Conservation (phyloP, 2,888 invertebrate genomes). For the Neoitamus cyanurus region DNA sequence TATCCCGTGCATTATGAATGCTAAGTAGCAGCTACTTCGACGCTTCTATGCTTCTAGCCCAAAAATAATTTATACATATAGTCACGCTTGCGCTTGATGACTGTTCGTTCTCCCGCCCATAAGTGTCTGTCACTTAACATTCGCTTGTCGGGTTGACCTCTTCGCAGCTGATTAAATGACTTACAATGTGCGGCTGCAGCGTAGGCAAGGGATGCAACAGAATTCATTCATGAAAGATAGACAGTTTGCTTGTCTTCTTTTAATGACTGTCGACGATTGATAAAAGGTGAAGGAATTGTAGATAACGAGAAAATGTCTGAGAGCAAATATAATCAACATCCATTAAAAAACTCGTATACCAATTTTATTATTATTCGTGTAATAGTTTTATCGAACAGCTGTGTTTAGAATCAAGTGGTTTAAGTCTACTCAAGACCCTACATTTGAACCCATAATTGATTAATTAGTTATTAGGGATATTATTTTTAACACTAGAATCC, state of each 20-base stretch:
- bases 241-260: background rate
- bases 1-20: background rate
- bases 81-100: background rate
- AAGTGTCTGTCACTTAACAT: conserved; percentile 22
- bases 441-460: too few species aligned
- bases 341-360: too few species aligned
- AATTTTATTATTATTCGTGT: too few species aligned
- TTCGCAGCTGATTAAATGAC: conserved; percentile 34
- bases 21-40: conserved; percentile 4
- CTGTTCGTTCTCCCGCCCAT: background rate
- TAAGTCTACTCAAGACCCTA: too few species aligned
- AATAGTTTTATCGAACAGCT: too few species aligned
- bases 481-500: too few species aligned
- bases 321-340: too few species aligned
- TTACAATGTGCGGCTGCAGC: background rate
- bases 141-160: conserved; percentile 2
- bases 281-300: background rate
- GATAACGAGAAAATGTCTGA: background rate
- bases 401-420: too few species aligned
- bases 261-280: background rate
- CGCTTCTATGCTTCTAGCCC: background rate
- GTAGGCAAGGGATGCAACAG: background rate
- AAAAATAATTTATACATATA: conserved; percentile 6
- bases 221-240: background rate
- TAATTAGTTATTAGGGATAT: too few species aligned